Evolutionary conservation across 2,113 vertebrate genomes (phyloP), one percentile per base, ranked within the genome.

Genomic region (Brachionichthys hirsutus): DNA sequence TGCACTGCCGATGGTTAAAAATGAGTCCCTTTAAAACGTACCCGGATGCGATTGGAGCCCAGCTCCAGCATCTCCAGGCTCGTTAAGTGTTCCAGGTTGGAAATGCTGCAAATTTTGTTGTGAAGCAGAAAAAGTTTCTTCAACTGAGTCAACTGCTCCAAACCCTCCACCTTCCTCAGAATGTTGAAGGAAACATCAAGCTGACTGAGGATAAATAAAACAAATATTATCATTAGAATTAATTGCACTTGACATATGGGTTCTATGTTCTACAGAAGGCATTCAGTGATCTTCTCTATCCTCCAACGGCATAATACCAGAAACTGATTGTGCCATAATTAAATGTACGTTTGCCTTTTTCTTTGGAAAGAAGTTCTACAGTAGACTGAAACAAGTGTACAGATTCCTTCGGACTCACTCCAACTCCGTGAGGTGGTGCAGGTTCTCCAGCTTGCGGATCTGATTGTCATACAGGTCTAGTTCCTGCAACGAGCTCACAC

Each of bases 391-490:
- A 35, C 4, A 54, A 16, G 4, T 2, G 14, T 10, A 14, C 9
- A 4, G 17, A 51, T 46, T 67, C n/a, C 4, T 10, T 54, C 3
- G 57, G 43, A 93, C 97, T 97, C 89, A 99, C 97, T 99, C 94
- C 9, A 99, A 81, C 10, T 94, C 92, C 30, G 90, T 93, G 24
- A 98, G 90, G 13, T 89, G 83, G 54, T 95, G 92, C 81, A 99
- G 88, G 80, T 96, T 99, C 86, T 98, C 96, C 4, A 99, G 91
- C 85, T 94, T 94, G 74, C 91, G 92, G 61, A 99, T 94, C 69
- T 98, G 97, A 91, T 99, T 99, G 91, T 99, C 97, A 34, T 99
- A 98, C 52, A 99, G 92, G 82, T 99, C 97, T 82, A 99, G 88
- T 54, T 99, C 97, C 42, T 82, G 80, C 55, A 99, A 86, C 40